These are phyloP conservation scores for Agonopterix arenella DNA, from an alignment of 2,888 invertebrate species.

Conservation along the genomic window DNA sequence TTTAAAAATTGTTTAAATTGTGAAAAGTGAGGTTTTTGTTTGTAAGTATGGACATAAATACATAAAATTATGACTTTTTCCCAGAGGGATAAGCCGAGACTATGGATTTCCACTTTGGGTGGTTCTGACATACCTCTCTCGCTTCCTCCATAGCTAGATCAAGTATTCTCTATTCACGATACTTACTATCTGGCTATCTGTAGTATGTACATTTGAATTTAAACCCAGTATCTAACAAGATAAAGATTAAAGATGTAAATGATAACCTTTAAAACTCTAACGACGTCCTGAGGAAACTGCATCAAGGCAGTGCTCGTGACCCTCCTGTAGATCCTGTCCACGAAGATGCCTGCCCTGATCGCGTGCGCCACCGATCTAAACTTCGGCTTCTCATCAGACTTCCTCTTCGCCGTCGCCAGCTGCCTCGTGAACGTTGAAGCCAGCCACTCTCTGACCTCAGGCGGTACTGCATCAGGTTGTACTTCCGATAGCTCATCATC, in stretches of 20 bases:
- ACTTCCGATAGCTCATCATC: slow-evolving; percentile 98
- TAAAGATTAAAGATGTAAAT: background rate
- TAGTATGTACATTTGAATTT: too few relatives aligned
- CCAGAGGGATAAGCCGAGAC: too few relatives aligned
- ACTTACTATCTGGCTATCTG: too few relatives aligned
- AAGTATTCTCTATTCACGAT: too few relatives aligned
- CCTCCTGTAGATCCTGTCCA: slow-evolving; percentile 93
- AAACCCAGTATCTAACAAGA: too few relatives aligned
- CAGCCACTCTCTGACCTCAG: slow-evolving; percentile 97
- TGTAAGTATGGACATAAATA: too few relatives aligned
- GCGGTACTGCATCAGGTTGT: slow-evolving; percentile 96
- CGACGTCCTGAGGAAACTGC: slow-evolving; percentile 92
- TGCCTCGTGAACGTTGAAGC: slow-evolving; percentile 97
- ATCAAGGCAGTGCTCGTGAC: slow-evolving; percentile 86
- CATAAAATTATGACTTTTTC: too few relatives aligned
- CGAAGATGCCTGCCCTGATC: slow-evolving; percentile 96
- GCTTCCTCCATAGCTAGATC: too few relatives aligned
- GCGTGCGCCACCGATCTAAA: slow-evolving; percentile 97
- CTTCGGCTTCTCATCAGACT: slow-evolving; percentile 89
- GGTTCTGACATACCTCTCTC: too few relatives aligned
- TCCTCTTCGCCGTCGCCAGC: slow-evolving; percentile 85
- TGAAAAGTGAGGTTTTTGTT: too few relatives aligned
- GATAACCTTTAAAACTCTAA: slow-evolving; percentile 89
- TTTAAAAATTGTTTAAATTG: too few relatives aligned
- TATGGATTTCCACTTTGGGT: too few relatives aligned